phyloP scores from a whole-genome alignment of 2,797 vertebrate species.

The Cichlasoma orientale region DNA sequence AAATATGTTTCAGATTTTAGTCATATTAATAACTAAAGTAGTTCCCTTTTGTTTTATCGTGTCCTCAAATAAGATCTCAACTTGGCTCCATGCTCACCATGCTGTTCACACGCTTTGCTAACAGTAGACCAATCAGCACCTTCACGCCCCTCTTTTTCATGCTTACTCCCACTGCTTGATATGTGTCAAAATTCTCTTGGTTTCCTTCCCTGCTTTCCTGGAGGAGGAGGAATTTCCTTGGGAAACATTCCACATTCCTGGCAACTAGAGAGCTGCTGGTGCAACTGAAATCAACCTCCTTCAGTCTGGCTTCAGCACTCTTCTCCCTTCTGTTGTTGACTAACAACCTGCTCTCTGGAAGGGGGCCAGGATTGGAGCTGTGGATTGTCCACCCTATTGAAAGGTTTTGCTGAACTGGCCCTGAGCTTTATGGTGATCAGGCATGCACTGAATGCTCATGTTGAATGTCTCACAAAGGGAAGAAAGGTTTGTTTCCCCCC shows the following conservation, averaged over 20 bases:
- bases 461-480: slow-evolving; percentile 65
- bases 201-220: slow-evolving; percentile 75
- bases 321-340: slow-evolving; percentile 51
- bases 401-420: slow-evolving; percentile 57
- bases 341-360: slow-evolving; percentile 52
- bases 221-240: slow-evolving; percentile 77
- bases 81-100: neutral
- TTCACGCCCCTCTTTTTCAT: slow-evolving; percentile 30
- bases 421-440: slow-evolving; percentile 22
- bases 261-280: slow-evolving; percentile 47
- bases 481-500: slow-evolving; percentile 60
- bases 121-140: slow-evolving; percentile 56
- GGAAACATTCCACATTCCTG: slow-evolving; percentile 75
- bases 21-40: neutral
- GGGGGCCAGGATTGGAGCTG: neutral
- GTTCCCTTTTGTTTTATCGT: slow-evolving; percentile 6
- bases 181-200: slow-evolving; percentile 69
- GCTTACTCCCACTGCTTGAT: slow-evolving; percentile 63
- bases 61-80: neutral
- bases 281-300: slow-evolving; percentile 21
- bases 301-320: slow-evolving; percentile 5
- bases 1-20: neutral
- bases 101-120: slow-evolving; percentile 43
- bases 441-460: slow-evolving; percentile 42
- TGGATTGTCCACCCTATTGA: slow-evolving; percentile 27